These are phyloP conservation scores for Microtus oregoni DNA, from an alignment of 2,113 vertebrate genomes.

Conservation along the genomic window DNA sequence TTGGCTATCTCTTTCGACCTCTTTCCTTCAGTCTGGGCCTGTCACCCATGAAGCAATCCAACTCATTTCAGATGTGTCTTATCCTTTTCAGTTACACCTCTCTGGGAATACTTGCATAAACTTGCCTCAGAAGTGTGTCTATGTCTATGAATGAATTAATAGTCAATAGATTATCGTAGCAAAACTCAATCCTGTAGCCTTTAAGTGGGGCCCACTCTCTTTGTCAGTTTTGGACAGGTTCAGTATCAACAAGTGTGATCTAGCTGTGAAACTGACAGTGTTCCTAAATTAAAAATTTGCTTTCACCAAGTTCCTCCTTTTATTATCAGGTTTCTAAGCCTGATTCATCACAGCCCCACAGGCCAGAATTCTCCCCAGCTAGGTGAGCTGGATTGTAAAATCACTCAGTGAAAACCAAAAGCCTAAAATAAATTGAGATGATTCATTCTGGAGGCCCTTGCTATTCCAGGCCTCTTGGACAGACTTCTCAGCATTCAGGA, in stretches of 20 bases:
- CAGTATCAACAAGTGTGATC: not conserved
- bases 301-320: constrained; percentile 5
- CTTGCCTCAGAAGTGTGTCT: not conserved
- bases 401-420: constrained; percentile 63
- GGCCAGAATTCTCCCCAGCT: constrained; percentile 18
- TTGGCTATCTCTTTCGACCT: not conserved
- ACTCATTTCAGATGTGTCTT: not conserved
- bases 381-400: constrained; percentile 73
- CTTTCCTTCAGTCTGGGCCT: not conserved
- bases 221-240: not conserved
- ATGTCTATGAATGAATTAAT: not conserved
- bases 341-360: constrained; percentile 33
- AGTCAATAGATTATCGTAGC: not conserved
- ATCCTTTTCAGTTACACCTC: not conserved
- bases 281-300: constrained; percentile 47
- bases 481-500: constrained; percentile 59
- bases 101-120: not conserved
- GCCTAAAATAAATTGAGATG: constrained; percentile 81
- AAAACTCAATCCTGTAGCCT: not conserved
- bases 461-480: constrained; percentile 62
- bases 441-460: constrained; percentile 77
- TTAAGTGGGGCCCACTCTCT: not conserved
- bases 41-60: not conserved
- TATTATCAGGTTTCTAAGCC: constrained; percentile 34
- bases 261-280: not conserved